A percentile compares a stretch with the other conserved stretches of the same genome.
Evolutionary conservation across 1,140 invertebrate genomes (phyloP).

Genomic region (Camponotus vicinus): DNA sequence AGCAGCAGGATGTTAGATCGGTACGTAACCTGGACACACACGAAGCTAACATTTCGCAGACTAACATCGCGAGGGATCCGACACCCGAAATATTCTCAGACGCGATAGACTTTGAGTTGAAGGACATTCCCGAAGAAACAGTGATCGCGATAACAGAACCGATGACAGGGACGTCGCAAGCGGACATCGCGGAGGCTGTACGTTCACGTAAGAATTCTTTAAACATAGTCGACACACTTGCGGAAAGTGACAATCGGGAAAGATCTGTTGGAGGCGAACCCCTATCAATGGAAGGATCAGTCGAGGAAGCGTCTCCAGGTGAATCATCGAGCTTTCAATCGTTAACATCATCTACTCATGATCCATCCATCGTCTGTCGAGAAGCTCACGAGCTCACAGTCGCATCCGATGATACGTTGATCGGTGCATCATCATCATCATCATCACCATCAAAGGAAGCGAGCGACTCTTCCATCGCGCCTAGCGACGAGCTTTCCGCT

Average conservation of each 20-base stretch:
- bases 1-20: slow-evolving; percentile 61
- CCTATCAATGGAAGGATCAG: not conserved
- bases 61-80: slow-evolving; percentile 29
- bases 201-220: slow-evolving; percentile 24
- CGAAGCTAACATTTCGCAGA: slow-evolving; percentile 15
- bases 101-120: slow-evolving; percentile 7
- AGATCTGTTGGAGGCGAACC: not conserved
- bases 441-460: slow-evolving; percentile 54
- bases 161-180: not conserved
- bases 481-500: slow-evolving; percentile 20
- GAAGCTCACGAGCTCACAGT: not conserved
- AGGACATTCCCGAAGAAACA: not conserved
- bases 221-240: not conserved
- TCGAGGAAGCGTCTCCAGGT: not conserved
- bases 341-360: slow-evolving; percentile 27
- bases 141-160: not conserved
- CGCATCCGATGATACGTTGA: not conserved
- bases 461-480: slow-evolving; percentile 36
- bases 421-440: slow-evolving; percentile 38
- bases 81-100: slow-evolving; percentile 7
- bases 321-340: not conserved
- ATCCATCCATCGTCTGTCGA: not conserved
- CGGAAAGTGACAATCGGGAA: not conserved
- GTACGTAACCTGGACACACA: slow-evolving; percentile 59
- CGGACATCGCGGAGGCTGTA: slow-evolving; percentile 7